A percentile compares a stretch with the other conserved stretches of the same genome.
These are phyloP conservation scores for Gallinago solitaria DNA, from an alignment of 2,797 vertebrate genomes.

Conservation along the genomic window DNA sequence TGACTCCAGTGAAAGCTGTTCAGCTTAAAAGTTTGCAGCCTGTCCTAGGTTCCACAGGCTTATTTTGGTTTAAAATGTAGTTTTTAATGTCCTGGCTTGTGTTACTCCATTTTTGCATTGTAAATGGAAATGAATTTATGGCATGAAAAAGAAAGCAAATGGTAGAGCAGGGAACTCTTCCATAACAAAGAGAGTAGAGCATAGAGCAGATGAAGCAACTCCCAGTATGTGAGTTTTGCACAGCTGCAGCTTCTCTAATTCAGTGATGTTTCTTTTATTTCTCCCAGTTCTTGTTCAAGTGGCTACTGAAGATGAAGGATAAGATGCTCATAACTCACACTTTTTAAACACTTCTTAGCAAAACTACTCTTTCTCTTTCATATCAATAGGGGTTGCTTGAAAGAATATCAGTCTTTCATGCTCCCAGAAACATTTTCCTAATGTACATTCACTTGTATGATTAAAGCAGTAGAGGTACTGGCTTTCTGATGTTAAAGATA, in stretches of 20 bases:
- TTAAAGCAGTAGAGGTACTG: not conserved
- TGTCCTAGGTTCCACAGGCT: not conserved
- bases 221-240: not conserved
- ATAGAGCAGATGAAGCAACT: not conserved
- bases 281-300: not conserved
- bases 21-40: not conserved
- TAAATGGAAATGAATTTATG: not conserved
- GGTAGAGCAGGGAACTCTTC: not conserved
- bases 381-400: not conserved
- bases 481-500: not conserved
- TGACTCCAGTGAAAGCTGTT: not conserved
- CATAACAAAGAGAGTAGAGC: not conserved
- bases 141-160: not conserved
- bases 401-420: not conserved
- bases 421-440: not conserved
- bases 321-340: not conserved
- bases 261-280: not conserved
- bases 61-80: not conserved
- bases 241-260: not conserved
- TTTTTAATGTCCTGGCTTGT: not conserved
- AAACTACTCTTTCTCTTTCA: not conserved
- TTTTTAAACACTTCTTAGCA: not conserved
- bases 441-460: not conserved
- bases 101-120: not conserved
- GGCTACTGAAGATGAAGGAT: not conserved